Conservation (phyloP, 2,113 vertebrate species). For the Prionailurus viverrinus region DNA sequence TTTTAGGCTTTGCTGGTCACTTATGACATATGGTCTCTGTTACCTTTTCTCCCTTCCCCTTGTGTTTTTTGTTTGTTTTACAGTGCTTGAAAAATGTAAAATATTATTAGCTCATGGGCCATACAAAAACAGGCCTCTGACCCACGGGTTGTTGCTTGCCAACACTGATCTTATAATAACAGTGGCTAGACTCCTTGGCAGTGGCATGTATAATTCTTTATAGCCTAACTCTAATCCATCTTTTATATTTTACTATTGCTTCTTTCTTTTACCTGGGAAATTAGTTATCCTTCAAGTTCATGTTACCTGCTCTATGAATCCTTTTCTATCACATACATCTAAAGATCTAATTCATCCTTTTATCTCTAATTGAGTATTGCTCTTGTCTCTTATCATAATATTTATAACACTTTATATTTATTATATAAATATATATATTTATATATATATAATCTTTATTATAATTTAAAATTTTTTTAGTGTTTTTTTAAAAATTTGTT, state of each 20-base stretch:
- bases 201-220: not conserved
- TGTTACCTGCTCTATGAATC: slow-evolving; percentile 13
- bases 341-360: not conserved
- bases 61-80: not conserved
- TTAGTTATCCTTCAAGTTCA: not conserved
- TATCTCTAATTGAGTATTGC: not conserved
- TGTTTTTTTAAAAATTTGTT: too few relatives aligned
- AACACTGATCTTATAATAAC: not conserved
- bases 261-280: slow-evolving; percentile 42
- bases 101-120: not conserved
- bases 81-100: not conserved
- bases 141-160: not conserved
- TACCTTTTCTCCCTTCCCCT: not conserved
- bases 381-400: not conserved
- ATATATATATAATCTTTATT: not conserved
- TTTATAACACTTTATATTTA: not conserved
- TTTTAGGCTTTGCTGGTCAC: not conserved
- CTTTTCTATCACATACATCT: not conserved
- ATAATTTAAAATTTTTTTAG: too few relatives aligned
- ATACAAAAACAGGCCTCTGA: not conserved
- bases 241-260: not conserved
- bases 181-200: not conserved
- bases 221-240: not conserved
- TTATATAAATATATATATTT: too few relatives aligned
- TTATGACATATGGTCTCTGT: not conserved